Conservation (phyloP, 2,888 invertebrate genomes). For the Actias luna region DNA sequence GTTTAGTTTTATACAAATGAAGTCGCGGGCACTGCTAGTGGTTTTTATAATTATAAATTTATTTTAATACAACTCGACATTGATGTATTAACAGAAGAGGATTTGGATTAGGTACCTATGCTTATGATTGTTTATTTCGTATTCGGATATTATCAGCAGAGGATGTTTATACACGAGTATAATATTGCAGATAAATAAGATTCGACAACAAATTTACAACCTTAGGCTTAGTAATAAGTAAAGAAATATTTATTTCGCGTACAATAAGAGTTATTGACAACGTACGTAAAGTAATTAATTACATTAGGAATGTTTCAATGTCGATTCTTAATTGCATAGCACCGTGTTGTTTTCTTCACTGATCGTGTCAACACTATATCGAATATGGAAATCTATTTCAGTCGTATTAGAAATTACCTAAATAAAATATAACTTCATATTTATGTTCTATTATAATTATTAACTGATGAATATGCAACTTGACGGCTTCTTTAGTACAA, state of each 20-base stretch:
- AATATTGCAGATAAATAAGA: too few relatives aligned
- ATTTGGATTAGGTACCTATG: background rate
- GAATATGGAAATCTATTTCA: background rate
- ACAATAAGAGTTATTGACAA: too few relatives aligned
- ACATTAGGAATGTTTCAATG: background rate
- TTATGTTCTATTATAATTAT: conserved; percentile 10
- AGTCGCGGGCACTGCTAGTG: too few relatives aligned
- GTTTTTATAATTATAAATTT: background rate
- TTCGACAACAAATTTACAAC: too few relatives aligned
- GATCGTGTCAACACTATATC: background rate
- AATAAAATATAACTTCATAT: conserved; percentile 14
- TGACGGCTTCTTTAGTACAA: conserved; percentile 39
- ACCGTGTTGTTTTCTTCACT: background rate
- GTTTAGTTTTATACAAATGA: too few relatives aligned
- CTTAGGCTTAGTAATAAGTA: too few relatives aligned
- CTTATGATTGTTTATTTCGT: background rate
- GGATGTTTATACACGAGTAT: too few relatives aligned
- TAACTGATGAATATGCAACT: background rate
- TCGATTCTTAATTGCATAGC: background rate
- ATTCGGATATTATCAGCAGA: too few relatives aligned
- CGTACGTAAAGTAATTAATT: too few relatives aligned
- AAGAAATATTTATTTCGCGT: too few relatives aligned
- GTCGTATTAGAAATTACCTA: background rate
- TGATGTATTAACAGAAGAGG: background rate
- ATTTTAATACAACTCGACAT: background rate